These are phyloP conservation scores for Mormyrops attenuatus DNA, from an alignment of 2,797 vertebrate species.

Conservation along the genomic window DNA sequence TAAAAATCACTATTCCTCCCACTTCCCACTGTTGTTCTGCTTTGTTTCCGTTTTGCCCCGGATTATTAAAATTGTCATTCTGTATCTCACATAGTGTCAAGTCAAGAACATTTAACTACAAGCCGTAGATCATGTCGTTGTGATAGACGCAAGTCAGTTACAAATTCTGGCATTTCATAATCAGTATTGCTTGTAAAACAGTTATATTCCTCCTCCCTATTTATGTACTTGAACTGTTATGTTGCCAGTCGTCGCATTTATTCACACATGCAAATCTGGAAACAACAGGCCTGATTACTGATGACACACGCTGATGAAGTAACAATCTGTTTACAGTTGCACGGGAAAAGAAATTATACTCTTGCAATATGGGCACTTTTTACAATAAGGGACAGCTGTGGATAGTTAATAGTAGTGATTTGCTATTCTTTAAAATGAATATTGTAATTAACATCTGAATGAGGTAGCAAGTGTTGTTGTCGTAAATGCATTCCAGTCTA, in stretches of 20 bases:
- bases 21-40: neutral
- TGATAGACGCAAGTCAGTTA: neutral
- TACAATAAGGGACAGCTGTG: conserved; percentile 2
- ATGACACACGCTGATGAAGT: neutral
- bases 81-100: neutral
- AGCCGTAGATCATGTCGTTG: neutral
- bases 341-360: conserved; percentile 4
- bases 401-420: conserved; percentile 4
- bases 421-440: conserved; percentile 10
- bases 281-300: conserved; percentile 13
- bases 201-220: neutral
- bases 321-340: neutral
- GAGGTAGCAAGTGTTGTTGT: conserved; percentile 6
- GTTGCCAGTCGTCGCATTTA: neutral
- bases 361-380: neutral
- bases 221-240: neutral
- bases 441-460: conserved; percentile 13
- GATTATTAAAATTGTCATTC: neutral
- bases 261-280: conserved; percentile 10
- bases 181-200: conserved; percentile 4
- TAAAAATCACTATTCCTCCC: neutral
- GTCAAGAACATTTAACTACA: neutral
- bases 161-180: neutral
- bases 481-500: neutral
- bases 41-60: neutral